A percentile compares a stretch with the other conserved stretches of the same genome.
Conservation (phyloP, 2,113 vertebrate genomes). For the Cebidichthys violaceus region DNA sequence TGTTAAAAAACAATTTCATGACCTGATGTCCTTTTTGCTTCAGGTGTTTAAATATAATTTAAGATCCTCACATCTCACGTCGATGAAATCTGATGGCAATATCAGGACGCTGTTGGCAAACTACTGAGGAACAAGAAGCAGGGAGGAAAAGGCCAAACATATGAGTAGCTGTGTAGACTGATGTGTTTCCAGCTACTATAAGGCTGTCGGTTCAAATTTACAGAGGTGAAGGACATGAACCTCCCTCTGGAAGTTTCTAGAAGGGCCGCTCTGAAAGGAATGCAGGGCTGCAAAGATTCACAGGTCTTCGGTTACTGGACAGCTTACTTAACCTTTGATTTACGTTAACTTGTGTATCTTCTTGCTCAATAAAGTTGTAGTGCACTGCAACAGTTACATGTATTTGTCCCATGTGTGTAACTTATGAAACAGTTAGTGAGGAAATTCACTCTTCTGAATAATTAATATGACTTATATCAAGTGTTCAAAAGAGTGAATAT, state of each 20-base stretch:
- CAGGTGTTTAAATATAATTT: slow-evolving; percentile 4
- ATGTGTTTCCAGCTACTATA: slow-evolving; percentile 44
- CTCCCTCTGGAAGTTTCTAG: slow-evolving; percentile 66
- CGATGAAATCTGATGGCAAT: not conserved
- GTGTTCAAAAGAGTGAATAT: not conserved
- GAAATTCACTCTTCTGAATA: not conserved
- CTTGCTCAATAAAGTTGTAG: not conserved
- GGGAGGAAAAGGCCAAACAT: not conserved
- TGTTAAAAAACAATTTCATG: not conserved
- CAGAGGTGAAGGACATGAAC: slow-evolving; percentile 62
- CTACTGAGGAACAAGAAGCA: not conserved
- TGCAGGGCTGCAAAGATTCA: slow-evolving; percentile 55
- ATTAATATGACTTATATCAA: not conserved
- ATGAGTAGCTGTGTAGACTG: slow-evolving; percentile 20
- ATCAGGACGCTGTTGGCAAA: slow-evolving; percentile 3
- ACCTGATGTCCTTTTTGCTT: not conserved
- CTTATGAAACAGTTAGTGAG: not conserved
- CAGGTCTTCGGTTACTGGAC: slow-evolving; percentile 61
- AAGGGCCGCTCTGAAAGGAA: slow-evolving; percentile 60
- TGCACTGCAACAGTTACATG: not conserved
- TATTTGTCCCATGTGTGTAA: not conserved
- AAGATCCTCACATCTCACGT: slow-evolving; percentile 1
- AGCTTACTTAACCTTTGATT: slow-evolving; percentile 62
- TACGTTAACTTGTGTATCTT: slow-evolving; percentile 14
- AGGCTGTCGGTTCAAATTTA: slow-evolving; percentile 54